phyloP scores from a whole-genome alignment of 2,113 vertebrate species.

The Cavia aperea region DNA sequence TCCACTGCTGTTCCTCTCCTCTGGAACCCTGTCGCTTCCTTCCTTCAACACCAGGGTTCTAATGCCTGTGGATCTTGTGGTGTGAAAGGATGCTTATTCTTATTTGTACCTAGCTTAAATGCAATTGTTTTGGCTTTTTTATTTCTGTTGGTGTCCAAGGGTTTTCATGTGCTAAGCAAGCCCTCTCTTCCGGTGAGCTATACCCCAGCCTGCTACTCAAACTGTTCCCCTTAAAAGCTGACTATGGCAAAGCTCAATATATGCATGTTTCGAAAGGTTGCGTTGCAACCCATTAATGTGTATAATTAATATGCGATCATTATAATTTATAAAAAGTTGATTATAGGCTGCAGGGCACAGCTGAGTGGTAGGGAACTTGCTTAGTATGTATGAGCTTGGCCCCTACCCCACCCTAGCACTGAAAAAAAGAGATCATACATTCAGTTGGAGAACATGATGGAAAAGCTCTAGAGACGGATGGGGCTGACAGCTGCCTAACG shows the following conservation, averaged over 20 bases:
- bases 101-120: background rate
- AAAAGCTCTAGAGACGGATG: background rate
- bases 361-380: background rate
- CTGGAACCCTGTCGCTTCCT: background rate
- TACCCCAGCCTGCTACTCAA: background rate
- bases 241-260: background rate
- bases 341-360: background rate
- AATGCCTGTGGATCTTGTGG: background rate
- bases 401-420: no score
- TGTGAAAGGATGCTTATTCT: background rate
- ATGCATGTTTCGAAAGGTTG: background rate
- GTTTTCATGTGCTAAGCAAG: background rate
- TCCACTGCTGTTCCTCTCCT: background rate
- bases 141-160: background rate
- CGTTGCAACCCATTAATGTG: background rate
- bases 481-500: rapidly evolving
- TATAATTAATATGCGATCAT: background rate
- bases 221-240: background rate
- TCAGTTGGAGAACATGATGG: background rate
- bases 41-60: background rate
- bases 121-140: background rate
- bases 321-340: background rate
- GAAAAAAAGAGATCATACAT: background rate
- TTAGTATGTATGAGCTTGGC: background rate
- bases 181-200: background rate